Conservation (phyloP, 2,797 vertebrate species). For the Microcaecilia unicolor region DNA sequence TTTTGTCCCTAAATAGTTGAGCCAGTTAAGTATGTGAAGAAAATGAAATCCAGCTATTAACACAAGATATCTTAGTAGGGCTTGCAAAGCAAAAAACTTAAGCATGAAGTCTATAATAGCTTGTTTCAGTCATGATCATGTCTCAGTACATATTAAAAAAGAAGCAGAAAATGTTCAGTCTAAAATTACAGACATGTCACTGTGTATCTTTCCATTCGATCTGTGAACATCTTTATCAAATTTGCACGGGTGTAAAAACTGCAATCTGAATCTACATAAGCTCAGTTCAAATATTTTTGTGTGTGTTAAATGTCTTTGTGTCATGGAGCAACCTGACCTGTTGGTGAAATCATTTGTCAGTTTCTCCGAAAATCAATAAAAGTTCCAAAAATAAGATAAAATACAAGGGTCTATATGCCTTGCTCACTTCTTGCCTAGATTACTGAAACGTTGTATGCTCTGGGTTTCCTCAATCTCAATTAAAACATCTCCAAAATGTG, state of each 20-base stretch:
- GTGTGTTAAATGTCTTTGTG: too few species aligned
- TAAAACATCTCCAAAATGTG: too few species aligned
- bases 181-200: constrained; percentile 8
- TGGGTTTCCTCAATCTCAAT: too few species aligned
- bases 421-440: too few species aligned
- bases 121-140: constrained; percentile 27
- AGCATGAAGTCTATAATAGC: constrained; percentile 34
- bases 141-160: constrained; percentile 4
- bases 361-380: not conserved
- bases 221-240: constrained; percentile 2
- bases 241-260: not conserved
- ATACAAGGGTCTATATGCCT: too few species aligned
- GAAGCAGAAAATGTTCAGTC: constrained; percentile 1
- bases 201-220: constrained; percentile 5
- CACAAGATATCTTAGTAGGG: too few species aligned
- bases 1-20: constrained; percentile 52
- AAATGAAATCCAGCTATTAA: constrained; percentile 44
- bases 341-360: not conserved
- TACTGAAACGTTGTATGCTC: too few species aligned
- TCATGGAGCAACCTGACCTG: not conserved
- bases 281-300: not conserved
- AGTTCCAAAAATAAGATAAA: not conserved
- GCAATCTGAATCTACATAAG: constrained; percentile 1
- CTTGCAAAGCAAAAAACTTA: constrained; percentile 42
- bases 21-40: constrained; percentile 47